phyloP scores from a whole-genome alignment of 2,888 invertebrate genomes.

The Willowsia nigromaculata region DNA sequence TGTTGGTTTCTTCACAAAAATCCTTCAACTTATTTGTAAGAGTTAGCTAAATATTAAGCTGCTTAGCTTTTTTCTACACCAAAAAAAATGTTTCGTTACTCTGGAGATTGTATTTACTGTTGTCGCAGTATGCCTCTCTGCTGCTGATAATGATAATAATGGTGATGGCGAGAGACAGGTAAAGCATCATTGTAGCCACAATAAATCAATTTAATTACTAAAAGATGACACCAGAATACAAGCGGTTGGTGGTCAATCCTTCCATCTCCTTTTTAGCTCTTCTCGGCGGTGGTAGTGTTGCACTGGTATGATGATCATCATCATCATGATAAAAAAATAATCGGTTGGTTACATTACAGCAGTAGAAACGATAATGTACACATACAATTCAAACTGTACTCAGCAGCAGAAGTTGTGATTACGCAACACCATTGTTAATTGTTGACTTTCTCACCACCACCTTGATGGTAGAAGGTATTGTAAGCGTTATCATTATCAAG shows the following conservation, averaged over 20 bases:
- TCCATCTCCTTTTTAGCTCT: slow-evolving; percentile 47
- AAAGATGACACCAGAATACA: slow-evolving; percentile 58
- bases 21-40: background rate
- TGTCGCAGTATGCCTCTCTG: too few relatives aligned
- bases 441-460: slow-evolving; percentile 67
- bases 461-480: background rate
- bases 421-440: slow-evolving; percentile 69
- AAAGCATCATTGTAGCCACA: slow-evolving; percentile 37
- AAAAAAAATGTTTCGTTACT: background rate
- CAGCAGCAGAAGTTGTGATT: slow-evolving; percentile 43
- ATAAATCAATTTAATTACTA: slow-evolving; percentile 73
- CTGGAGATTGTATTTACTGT: background rate
- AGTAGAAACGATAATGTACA: slow-evolving; percentile 20
- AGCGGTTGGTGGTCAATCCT: slow-evolving; percentile 67
- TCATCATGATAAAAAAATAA: background rate
- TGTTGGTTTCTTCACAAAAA: background rate
- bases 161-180: slow-evolving; percentile 20
- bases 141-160: background rate
- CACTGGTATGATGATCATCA: background rate
- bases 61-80: background rate
- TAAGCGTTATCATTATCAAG: slow-evolving; percentile 55
- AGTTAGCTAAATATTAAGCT: background rate
- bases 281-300: background rate
- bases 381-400: background rate
- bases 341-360: slow-evolving; percentile 18